These are phyloP conservation scores for Sciurus vulgaris DNA, from an alignment of 2,797 vertebrate species.

Conservation along the genomic window DNA sequence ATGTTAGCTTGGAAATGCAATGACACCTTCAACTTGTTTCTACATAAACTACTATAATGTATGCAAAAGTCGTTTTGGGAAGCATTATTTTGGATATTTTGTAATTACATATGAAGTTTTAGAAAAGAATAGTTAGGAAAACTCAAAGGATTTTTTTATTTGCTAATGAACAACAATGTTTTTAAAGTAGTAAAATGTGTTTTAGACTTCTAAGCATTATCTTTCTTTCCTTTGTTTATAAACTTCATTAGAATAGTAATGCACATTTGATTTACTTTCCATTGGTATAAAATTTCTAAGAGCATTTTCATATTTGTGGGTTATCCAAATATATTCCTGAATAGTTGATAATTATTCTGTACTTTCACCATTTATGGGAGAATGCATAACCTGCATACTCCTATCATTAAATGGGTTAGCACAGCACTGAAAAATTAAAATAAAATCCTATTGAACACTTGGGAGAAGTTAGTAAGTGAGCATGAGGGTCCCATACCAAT, in stretches of 20 bases:
- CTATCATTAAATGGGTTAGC: neutral
- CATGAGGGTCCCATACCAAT: neutral
- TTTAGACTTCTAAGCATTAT: neutral
- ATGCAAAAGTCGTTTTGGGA: neutral
- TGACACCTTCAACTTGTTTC: neutral
- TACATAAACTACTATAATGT: neutral
- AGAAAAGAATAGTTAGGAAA: neutral
- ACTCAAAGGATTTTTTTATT: neutral
- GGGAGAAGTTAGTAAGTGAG: neutral
- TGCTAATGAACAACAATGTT: neutral
- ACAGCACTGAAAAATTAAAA: slow-evolving; percentile 25
- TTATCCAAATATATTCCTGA: neutral
- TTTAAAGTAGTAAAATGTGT: neutral
- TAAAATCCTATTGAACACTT: neutral
- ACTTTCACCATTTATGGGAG: neutral
- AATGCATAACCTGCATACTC: neutral
- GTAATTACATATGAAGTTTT: neutral
- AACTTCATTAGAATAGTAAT: neutral
- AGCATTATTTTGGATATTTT: slow-evolving; percentile 13
- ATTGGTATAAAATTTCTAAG: neutral
- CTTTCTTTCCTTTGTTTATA: slow-evolving; percentile 25
- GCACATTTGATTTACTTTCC: neutral
- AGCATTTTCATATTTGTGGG: neutral
- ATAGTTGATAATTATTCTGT: neutral
- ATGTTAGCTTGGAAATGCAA: neutral